phyloP scores from a whole-genome alignment of 2,113 vertebrate genomes.

The Halichoerus grypus region DNA sequence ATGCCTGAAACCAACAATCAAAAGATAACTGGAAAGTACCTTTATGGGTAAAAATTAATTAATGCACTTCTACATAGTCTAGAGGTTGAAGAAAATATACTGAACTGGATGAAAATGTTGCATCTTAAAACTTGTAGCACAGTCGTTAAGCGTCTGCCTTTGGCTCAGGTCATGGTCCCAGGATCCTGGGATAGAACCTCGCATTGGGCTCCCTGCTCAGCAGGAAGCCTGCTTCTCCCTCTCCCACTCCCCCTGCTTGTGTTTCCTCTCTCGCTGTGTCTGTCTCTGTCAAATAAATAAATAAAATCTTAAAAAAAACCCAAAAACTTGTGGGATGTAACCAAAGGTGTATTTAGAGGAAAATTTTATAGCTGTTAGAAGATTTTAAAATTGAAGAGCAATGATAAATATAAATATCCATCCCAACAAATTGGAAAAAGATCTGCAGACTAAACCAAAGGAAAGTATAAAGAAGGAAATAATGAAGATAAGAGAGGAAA shows the following conservation, averaged over 20 bases:
- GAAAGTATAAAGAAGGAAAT: not conserved
- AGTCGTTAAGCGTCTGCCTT: too few species aligned
- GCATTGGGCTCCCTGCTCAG: too few species aligned
- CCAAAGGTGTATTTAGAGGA: not conserved
- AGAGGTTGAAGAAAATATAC: not conserved
- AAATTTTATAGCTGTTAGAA: conserved; percentile 6
- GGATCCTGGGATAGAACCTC: too few species aligned
- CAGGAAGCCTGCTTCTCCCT: too few species aligned
- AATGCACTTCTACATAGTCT: not conserved
- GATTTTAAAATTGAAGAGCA: conserved; percentile 22
- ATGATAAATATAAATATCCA: not conserved
- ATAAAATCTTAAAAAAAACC: too few species aligned
- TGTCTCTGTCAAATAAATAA: too few species aligned
- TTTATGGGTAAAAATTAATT: conserved; percentile 45
- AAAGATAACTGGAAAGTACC: not conserved
- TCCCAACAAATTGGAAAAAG: not conserved
- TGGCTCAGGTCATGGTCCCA: too few species aligned
- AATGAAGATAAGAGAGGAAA: not conserved
- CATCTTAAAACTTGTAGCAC: not conserved
- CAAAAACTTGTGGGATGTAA: not conserved
- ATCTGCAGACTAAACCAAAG: not conserved
- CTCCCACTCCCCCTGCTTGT: too few species aligned
- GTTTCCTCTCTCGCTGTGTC: too few species aligned
- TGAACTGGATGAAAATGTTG: not conserved
- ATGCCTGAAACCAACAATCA: not conserved